A percentile compares a stretch with the other conserved stretches of the same genome.
phyloP scores from a whole-genome alignment of 1,140 invertebrate genomes.

The Cardiocondyla obscurior region DNA sequence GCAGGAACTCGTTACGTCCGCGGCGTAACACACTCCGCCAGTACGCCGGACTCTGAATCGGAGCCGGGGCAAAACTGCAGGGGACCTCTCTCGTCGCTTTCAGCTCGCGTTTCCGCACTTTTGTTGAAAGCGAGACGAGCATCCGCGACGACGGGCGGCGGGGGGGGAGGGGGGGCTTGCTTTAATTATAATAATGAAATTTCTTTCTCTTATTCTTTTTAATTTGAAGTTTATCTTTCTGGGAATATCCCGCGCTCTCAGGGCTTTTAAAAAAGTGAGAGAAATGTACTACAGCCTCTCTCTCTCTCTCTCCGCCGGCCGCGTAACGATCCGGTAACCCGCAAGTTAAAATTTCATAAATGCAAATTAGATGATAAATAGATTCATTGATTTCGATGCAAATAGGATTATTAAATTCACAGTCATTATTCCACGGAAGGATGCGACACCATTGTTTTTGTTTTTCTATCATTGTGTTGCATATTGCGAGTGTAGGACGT shows the following conservation, averaged over 20 bases:
- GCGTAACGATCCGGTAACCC: not conserved
- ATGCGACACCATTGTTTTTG: constrained; percentile 10
- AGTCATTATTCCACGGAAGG: not conserved
- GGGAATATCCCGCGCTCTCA: not conserved
- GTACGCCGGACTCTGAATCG: constrained; percentile 11
- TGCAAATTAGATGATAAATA: constrained; percentile 46
- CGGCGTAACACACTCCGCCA: constrained; percentile 1
- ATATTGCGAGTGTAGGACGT: not conserved
- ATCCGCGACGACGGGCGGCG: too few species aligned
- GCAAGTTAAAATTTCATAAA: constrained; percentile 24
- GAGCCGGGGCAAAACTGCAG: not conserved
- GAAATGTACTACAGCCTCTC: not conserved
- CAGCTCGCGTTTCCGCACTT: not conserved
- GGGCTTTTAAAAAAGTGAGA: not conserved
- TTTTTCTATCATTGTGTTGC: not conserved
- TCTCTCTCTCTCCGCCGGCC: too few species aligned
- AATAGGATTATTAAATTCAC: constrained; percentile 25
- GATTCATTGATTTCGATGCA: constrained; percentile 36
- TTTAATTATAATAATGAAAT: constrained; percentile 34
- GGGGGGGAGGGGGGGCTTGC: too few species aligned
- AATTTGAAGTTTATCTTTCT: not conserved
- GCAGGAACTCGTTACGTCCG: constrained; percentile 46
- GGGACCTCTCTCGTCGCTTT: constrained; percentile 9
- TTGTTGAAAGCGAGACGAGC: not conserved
- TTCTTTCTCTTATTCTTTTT: not conserved